A percentile compares a stretch with the other conserved stretches of the same genome.
Evolutionary conservation across 2,888 invertebrate species (phyloP).

Genomic region (Megastigmus dorsalis): DNA sequence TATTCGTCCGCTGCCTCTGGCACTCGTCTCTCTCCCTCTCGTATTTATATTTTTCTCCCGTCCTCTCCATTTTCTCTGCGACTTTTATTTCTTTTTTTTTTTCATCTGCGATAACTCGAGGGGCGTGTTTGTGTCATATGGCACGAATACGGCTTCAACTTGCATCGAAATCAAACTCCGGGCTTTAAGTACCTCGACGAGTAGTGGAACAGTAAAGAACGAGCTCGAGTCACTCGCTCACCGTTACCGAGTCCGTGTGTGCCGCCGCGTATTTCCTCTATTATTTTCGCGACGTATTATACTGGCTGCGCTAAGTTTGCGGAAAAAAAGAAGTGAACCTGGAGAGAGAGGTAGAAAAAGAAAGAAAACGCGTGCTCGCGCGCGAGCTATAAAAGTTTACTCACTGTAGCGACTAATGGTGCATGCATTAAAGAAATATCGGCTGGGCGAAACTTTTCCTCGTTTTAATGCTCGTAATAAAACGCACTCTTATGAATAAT

Average conservation of each 20-base stretch:
- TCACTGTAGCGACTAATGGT: constrained; percentile 26
- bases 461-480: background rate
- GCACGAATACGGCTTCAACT: constrained; percentile 24
- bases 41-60: constrained; percentile 18
- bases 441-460: background rate
- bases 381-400: constrained; percentile 17
- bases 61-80: background rate
- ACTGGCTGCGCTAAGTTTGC: background rate
- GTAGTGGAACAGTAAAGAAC: constrained; percentile 29
- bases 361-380: background rate
- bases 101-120: constrained; percentile 55
- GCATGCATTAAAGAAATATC: background rate
- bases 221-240: too few relatives aligned
- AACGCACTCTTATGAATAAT: constrained; percentile 15
- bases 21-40: constrained; percentile 35
- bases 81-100: constrained; percentile 16
- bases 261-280: background rate
- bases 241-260: constrained; percentile 10
- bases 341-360: background rate
- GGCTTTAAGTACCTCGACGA: constrained; percentile 36
- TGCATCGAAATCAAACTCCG: constrained; percentile 49
- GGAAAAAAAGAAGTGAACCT: background rate
- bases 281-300: constrained; percentile 18
- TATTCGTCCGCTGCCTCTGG: constrained; percentile 24
- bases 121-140: constrained; percentile 59